Evolutionary conservation across 2,797 vertebrate species (phyloP).

Genomic region (Telmatherina bonti): DNA sequence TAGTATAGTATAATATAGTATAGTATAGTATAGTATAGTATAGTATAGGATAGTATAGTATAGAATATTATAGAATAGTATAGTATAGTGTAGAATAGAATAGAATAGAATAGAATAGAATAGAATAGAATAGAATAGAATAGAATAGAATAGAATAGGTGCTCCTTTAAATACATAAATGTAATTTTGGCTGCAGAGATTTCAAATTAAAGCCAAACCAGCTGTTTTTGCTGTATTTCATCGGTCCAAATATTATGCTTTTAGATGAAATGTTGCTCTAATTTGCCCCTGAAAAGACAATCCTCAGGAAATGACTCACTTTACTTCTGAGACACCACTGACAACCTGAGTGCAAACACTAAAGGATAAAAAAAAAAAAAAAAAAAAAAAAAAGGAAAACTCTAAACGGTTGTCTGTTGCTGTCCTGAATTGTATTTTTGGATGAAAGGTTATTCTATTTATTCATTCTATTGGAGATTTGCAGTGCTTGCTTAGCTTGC

Average conservation of each 20-base stretch:
- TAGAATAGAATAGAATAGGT: too few species aligned
- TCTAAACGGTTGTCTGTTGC: slow-evolving; percentile 40
- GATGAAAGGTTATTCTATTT: slow-evolving; percentile 59
- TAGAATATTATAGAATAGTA: too few species aligned
- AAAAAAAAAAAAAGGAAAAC: too few species aligned
- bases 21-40: too few species aligned
- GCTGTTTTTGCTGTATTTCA: slow-evolving; percentile 34
- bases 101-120: too few species aligned
- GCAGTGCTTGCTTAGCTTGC: slow-evolving; percentile 38
- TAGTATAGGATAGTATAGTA: too few species aligned
- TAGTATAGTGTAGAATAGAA: too few species aligned
- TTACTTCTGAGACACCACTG: slow-evolving; percentile 24
- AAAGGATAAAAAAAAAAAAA: slow-evolving; percentile 9
- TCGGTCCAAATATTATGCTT: slow-evolving; percentile 9
- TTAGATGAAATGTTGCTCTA: slow-evolving; percentile 28
- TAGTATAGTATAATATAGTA: too few species aligned
- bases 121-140: too few species aligned
- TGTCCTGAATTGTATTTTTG: slow-evolving; percentile 50
- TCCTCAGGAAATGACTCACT: slow-evolving; percentile 22
- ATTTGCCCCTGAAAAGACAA: slow-evolving; percentile 14
- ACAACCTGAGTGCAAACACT: slow-evolving; percentile 36
- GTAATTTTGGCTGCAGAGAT: slow-evolving; percentile 9
- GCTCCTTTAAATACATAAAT: background rate
- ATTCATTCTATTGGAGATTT: slow-evolving; percentile 56
- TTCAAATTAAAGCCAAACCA: slow-evolving; percentile 33